Conservation (phyloP, 2,797 vertebrate species). For the Amphiprion clarkii region DNA sequence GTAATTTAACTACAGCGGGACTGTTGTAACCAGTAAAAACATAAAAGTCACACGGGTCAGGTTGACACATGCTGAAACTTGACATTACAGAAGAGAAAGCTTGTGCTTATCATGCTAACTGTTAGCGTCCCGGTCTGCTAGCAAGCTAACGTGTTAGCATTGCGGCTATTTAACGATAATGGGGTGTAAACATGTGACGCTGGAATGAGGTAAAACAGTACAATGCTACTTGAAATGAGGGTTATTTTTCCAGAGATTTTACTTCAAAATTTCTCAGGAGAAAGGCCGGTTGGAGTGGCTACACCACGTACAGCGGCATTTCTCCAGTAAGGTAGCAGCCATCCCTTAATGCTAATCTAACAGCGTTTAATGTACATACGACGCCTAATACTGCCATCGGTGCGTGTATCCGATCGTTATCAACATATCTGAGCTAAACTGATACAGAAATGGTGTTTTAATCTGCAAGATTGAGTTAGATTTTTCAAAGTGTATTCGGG, state of each 20-base stretch:
- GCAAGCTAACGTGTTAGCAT: conserved; percentile 36
- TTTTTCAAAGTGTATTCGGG: conserved; percentile 43
- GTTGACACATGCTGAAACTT: not conserved
- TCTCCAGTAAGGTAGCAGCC: not conserved
- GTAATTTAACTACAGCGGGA: not conserved
- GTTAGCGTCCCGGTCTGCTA: not conserved
- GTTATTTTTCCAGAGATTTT: not conserved
- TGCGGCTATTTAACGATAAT: not conserved
- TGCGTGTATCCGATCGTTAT: rapidly evolving
- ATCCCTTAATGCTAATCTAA: not conserved
- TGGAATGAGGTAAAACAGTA: rapidly evolving
- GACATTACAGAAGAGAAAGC: rapidly evolving
- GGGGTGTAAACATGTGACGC: rapidly evolving
- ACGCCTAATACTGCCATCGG: conserved; percentile 15
- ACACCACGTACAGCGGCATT: not conserved
- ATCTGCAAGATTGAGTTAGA: conserved; percentile 70
- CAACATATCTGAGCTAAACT: rapidly evolving
- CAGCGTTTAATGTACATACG: rapidly evolving
- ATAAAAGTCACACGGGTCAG: not conserved
- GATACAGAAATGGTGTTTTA: rapidly evolving
- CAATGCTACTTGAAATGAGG: rapidly evolving
- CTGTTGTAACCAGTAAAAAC: not conserved
- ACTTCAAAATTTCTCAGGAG: rapidly evolving
- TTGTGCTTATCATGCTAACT: not conserved
- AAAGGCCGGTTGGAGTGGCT: not conserved